Conservation (phyloP, 1,140 invertebrate genomes). For the Coenobita brevimanus region DNA sequence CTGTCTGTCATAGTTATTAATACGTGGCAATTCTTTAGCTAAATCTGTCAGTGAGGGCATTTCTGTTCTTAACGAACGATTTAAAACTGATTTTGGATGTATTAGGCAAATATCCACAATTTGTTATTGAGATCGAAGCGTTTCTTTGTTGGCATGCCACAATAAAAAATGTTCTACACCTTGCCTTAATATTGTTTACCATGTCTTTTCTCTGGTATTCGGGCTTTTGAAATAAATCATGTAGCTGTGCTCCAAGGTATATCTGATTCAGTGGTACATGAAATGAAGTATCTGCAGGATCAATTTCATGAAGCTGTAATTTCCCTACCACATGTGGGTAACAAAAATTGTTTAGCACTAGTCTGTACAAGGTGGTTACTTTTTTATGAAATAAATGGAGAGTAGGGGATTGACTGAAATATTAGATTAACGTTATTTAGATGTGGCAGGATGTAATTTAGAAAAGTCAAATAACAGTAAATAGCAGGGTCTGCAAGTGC, state of each 20-base stretch:
- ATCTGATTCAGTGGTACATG: conserved; percentile 9
- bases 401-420: too few relatives aligned
- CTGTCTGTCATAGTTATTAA: too few relatives aligned
- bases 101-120: neutral
- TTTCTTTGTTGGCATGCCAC: neutral
- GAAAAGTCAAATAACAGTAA: too few relatives aligned
- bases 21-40: too few relatives aligned
- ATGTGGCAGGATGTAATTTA: too few relatives aligned
- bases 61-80: neutral
- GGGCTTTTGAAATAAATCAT: neutral
- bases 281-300: neutral
- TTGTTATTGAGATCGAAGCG: neutral
- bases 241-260: conserved; percentile 12
- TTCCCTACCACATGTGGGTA: neutral
- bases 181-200: too few relatives aligned
- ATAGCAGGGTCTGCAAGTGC: too few relatives aligned
- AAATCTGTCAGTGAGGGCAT: neutral
- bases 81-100: neutral
- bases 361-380: neutral
- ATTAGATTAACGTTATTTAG: too few relatives aligned
- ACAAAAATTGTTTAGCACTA: neutral
- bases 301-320: neutral
- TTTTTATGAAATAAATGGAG: neutral
- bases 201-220: neutral
- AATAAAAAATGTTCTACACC: too few relatives aligned